These are phyloP conservation scores for Heterotis niloticus DNA, from an alignment of 2,113 vertebrate species.

Conservation along the genomic window DNA sequence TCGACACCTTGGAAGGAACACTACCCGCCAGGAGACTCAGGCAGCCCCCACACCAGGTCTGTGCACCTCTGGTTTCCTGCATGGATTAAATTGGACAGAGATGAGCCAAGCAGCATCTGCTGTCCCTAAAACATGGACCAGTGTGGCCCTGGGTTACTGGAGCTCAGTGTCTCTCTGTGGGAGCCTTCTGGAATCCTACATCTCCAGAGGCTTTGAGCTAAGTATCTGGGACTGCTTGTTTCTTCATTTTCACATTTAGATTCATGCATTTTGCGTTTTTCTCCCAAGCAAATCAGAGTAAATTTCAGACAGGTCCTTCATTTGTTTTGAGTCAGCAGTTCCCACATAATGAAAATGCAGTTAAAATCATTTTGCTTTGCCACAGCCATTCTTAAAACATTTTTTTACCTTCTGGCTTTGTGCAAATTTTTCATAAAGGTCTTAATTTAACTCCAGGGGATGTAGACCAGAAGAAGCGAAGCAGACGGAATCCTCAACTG, in stretches of 20 bases:
- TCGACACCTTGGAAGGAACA: background rate
- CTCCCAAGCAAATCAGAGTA: no score
- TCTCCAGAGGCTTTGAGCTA: no score
- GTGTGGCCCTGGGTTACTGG: no score
- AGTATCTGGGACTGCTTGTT: no score
- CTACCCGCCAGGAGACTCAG: background rate
- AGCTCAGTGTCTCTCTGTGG: no score
- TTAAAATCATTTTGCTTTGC: background rate
- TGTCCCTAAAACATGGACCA: no score
- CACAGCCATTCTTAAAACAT: background rate
- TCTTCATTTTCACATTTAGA: no score
- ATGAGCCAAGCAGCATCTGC: background rate
- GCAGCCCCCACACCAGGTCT: constrained; percentile 22
- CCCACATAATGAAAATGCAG: background rate
- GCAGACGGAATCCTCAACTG: constrained; percentile 12
- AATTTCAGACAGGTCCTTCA: no score
- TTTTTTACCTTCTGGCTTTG: constrained; percentile 6
- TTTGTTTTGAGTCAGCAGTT: background rate
- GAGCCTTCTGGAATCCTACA: no score
- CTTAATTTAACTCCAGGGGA: background rate
- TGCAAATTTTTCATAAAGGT: constrained; percentile 9
- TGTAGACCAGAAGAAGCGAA: background rate
- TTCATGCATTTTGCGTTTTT: no score
- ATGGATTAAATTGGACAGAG: background rate
- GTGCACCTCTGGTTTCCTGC: constrained; percentile 22